Evolutionary conservation across 2,797 vertebrate genomes (phyloP).

Genomic region (Acipenser transmontanus): DNA sequence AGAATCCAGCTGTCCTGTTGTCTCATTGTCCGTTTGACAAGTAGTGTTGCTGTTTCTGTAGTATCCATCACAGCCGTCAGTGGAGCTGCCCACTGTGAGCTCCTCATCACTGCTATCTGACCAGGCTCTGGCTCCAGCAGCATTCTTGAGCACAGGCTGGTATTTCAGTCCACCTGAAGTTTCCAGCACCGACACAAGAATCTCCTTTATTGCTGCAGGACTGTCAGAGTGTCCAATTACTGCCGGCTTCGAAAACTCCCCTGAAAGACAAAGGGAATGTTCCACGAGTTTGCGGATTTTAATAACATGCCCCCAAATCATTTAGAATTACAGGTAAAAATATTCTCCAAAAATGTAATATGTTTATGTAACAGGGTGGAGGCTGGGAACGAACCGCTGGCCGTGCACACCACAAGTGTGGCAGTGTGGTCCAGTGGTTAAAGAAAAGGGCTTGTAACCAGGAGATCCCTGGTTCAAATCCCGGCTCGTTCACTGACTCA

Average conservation of each 20-base stretch:
- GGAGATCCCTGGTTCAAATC: too few relatives aligned
- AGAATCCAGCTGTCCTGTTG: not conserved
- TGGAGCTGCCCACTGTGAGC: constrained; percentile 8
- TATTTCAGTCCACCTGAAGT: constrained; percentile 27
- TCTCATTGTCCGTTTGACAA: not conserved
- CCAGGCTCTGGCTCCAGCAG: constrained; percentile 19
- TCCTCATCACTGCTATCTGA: constrained; percentile 21
- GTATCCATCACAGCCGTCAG: not conserved
- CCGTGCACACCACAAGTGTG: too few relatives aligned
- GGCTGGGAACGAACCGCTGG: too few relatives aligned
- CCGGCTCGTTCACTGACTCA: too few relatives aligned
- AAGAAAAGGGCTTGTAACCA: too few relatives aligned
- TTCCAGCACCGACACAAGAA: constrained; percentile 37
- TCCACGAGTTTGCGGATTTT: too few relatives aligned
- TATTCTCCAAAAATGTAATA: too few relatives aligned
- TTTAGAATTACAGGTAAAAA: too few relatives aligned
- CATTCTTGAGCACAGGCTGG: constrained; percentile 17
- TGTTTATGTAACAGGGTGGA: too few relatives aligned
- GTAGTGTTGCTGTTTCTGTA: not conserved
- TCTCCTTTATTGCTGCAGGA: constrained; percentile 34
- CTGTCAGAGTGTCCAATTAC: constrained; percentile 37
- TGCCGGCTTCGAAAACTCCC: constrained; percentile 31
- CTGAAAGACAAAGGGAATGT: constrained; percentile 32
- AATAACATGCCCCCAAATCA: too few relatives aligned
- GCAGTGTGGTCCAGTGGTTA: too few relatives aligned